Evolutionary conservation across 2,113 vertebrate genomes (phyloP), one percentile per base, ranked within the genome.

Genomic region (Paraplagusia blochii): DNA sequence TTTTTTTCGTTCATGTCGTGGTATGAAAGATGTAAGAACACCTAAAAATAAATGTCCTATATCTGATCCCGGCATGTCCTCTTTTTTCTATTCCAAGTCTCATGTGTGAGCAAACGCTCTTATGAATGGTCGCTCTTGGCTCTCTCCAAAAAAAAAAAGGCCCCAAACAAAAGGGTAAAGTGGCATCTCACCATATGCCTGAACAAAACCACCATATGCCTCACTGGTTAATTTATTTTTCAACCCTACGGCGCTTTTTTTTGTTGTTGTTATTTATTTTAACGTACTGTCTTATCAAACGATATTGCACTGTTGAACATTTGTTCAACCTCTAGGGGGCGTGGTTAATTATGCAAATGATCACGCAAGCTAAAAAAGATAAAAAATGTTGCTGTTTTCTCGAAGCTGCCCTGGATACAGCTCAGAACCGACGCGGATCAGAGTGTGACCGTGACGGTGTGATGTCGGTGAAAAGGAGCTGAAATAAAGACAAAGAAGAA

Each of bases 161-260:
- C 87, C 77, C 60, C 9, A 7, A 83, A 86, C 74, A 56, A 76
- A 63, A 80, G 36, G 53, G 52, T 55, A 71, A 83, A 85, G 71
- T 77, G 71, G 68, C 76, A 76, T 69, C 42, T 63, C 44, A 82
- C 80, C 87, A 87, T 90, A 87, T 89, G 87, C 69, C 76, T 79
- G 65, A 60, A 67, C 47, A 77, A 73, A 79, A 36, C 63, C 44
- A 69, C 87, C 88, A 89, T 90, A 88, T 90, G 88, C 66, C 66
- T 59, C 71, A 70, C 72, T 88, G 57, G 72, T 80, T 88, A 85
- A 87, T 87, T 87, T 9, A 87, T 87, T 81, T 74, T 77, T 48
- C 67, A 57, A 71, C 47, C 67, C 82, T 51, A 58, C 44, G n/a
- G 58, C 74, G 74, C 62, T 67, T n/a, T 70, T 69, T 58, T 64